Conservation (phyloP, 2,888 invertebrate species). For the Auanema sp. region DNA sequence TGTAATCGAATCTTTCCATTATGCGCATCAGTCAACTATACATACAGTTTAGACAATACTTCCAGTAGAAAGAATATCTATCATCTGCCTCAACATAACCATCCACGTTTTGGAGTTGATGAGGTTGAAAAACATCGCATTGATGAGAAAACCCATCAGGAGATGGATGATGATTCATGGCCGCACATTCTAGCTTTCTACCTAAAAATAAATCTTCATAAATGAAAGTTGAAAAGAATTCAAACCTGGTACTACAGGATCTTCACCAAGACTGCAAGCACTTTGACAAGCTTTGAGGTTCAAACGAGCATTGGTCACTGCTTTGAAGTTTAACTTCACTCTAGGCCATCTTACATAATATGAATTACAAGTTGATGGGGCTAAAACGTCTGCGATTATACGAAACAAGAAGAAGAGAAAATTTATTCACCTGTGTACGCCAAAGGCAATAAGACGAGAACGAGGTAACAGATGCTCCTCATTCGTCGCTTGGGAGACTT, state of each 20-base stretch:
- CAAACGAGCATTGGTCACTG: constrained; percentile 52
- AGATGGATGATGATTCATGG: constrained; percentile 61
- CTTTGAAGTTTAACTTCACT: constrained; percentile 55
- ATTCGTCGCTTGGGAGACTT: too few relatives aligned
- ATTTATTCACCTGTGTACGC: too few relatives aligned
- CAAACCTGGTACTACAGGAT: constrained; percentile 46
- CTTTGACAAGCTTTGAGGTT: constrained; percentile 50
- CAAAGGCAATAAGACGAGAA: too few relatives aligned
- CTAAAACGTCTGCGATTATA: neutral
- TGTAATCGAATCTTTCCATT: constrained; percentile 37
- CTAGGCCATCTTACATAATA: constrained; percentile 63
- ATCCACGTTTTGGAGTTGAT: constrained; percentile 59
- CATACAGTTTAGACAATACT: constrained; percentile 61
- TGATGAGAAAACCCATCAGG: constrained; percentile 56
- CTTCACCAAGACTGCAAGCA: constrained; percentile 56
- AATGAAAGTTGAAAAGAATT: constrained; percentile 6
- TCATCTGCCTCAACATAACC: constrained; percentile 64
- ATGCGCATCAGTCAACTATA: constrained; percentile 19
- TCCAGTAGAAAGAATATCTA: constrained; percentile 64
- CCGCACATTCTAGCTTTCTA: constrained; percentile 55
- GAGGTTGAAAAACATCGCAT: constrained; percentile 62
- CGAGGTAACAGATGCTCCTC: too few relatives aligned
- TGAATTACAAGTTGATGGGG: constrained; percentile 42
- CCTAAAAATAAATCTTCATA: constrained; percentile 11
- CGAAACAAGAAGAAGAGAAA: too few relatives aligned